These are phyloP conservation scores for Platerodrilus igneus DNA, from an alignment of 2,888 invertebrate genomes.

Conservation along the genomic window DNA sequence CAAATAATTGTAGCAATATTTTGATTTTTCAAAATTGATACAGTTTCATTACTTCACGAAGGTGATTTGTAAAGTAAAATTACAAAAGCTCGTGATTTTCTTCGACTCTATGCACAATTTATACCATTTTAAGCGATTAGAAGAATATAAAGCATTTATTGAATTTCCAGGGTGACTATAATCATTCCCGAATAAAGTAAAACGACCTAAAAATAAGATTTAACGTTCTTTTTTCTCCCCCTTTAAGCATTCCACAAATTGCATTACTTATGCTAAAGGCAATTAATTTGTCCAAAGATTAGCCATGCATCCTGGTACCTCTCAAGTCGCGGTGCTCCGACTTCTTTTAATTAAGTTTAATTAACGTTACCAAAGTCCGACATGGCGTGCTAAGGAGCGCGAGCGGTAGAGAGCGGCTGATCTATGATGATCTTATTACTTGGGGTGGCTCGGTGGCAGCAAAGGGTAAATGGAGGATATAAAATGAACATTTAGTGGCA, in stretches of 20 bases:
- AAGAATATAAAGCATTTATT: slow-evolving; percentile 11
- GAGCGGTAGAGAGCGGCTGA: slow-evolving; percentile 31
- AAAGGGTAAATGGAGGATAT: slow-evolving; percentile 40
- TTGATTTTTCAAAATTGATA: too few relatives aligned
- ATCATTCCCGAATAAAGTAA: slow-evolving; percentile 22
- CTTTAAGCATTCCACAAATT: slow-evolving; percentile 30
- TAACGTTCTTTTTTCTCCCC: slow-evolving; percentile 21
- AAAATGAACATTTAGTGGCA: slow-evolving; percentile 39
- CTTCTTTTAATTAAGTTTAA: slow-evolving; percentile 53
- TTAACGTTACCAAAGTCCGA: slow-evolving; percentile 51
- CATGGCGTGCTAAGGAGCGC: slow-evolving; percentile 40
- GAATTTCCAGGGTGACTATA: slow-evolving; percentile 12
- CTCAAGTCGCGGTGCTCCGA: slow-evolving; percentile 38
- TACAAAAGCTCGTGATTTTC: too few relatives aligned
- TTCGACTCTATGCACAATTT: too few relatives aligned
- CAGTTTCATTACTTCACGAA: too few relatives aligned
- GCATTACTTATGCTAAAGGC: slow-evolving; percentile 47
- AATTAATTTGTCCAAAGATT: slow-evolving; percentile 52
- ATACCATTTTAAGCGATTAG: slow-evolving; percentile 4
- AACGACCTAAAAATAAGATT: slow-evolving; percentile 38
- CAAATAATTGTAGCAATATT: too few relatives aligned
- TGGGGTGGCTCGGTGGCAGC: slow-evolving; percentile 30
- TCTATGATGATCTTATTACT: slow-evolving; percentile 42
- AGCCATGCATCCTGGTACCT: slow-evolving; percentile 48
- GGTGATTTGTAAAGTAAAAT: too few relatives aligned